Evolutionary conservation across 2,888 invertebrate genomes (phyloP).

Genomic region (Clusia tigrina): DNA sequence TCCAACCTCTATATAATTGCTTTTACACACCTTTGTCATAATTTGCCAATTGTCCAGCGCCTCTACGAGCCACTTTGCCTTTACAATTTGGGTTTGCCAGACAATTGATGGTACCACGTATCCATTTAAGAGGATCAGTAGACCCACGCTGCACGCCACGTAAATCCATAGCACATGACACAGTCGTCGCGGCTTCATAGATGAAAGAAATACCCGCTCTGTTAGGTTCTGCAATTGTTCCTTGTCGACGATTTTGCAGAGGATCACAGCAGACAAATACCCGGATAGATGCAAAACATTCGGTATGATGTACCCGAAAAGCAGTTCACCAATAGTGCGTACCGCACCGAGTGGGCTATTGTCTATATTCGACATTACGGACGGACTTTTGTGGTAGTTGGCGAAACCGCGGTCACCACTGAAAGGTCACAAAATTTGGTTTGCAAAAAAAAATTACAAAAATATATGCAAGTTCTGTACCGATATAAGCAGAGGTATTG

Average conservation of each 20-base stretch:
- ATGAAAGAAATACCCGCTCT: conserved; percentile 81
- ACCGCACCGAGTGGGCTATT: conserved; percentile 32
- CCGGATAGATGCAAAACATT: conserved; percentile 76
- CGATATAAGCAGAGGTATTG: conserved; percentile 83
- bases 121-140: conserved; percentile 75
- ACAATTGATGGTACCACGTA: conserved; percentile 67
- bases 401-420: conserved; percentile 60
- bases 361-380: neutral
- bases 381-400: conserved; percentile 43
- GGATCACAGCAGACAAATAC: conserved; percentile 76
- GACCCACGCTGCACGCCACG: conserved; percentile 73
- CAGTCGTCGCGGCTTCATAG: conserved; percentile 74
- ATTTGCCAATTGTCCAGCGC: conserved; percentile 44
- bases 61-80: conserved; percentile 46
- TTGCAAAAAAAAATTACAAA: neutral
- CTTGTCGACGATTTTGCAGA: conserved; percentile 80
- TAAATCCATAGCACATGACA: conserved; percentile 78
- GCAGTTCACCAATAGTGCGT: conserved; percentile 72
- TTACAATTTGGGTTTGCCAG: conserved; percentile 52
- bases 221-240: conserved; percentile 84
- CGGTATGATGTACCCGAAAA: conserved; percentile 78
- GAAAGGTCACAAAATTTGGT: conserved; percentile 1
- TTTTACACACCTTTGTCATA: conserved; percentile 37
- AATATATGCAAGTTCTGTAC: neutral
- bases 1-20: too few species aligned